These are phyloP conservation scores for Apostichopus parvimensis DNA, from an alignment of 35 echinoderm and acorn worm genomes.

Conservation along the genomic window DNA sequence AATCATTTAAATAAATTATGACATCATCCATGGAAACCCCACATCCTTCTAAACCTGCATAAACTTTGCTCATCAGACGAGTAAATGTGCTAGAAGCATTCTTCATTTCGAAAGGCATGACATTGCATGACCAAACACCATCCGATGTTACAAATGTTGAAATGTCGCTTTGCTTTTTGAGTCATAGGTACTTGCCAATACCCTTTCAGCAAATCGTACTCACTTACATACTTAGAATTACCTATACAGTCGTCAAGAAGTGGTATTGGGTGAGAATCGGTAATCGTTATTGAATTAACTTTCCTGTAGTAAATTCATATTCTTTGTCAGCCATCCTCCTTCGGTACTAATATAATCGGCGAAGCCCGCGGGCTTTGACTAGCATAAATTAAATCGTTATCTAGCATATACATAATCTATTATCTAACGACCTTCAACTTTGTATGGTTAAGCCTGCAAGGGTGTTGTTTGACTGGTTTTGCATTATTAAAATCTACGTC, in stretches of 20 bases:
- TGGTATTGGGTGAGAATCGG: constrained; percentile 75
- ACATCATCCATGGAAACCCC: constrained; percentile 40
- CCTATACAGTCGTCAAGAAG: constrained; percentile 67
- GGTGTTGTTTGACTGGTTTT: constrained; percentile 10
- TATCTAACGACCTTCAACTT: neutral
- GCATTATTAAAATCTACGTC: neutral
- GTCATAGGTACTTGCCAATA: constrained; percentile 80
- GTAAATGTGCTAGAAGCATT: constrained; percentile 40
- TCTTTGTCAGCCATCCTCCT: constrained; percentile 32
- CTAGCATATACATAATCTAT: constrained; percentile 23
- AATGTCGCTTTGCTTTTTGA: constrained; percentile 37
- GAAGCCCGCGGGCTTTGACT: constrained; percentile 25
- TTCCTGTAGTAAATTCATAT: constrained; percentile 71
- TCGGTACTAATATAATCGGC: constrained; percentile 9
- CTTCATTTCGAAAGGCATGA: constrained; percentile 67
- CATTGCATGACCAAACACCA: constrained; percentile 40
- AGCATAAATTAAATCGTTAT: constrained; percentile 34
- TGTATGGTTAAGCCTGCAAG: neutral
- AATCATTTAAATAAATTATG: constrained; percentile 38
- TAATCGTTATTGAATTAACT: constrained; percentile 68
- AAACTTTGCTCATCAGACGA: constrained; percentile 33
- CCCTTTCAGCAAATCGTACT: constrained; percentile 75
- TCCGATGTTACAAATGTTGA: constrained; percentile 50
- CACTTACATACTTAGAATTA: constrained; percentile 73
- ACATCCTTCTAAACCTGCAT: constrained; percentile 1